phyloP scores from a whole-genome alignment of 2,888 invertebrate species.

The Itoplectis maculator region DNA sequence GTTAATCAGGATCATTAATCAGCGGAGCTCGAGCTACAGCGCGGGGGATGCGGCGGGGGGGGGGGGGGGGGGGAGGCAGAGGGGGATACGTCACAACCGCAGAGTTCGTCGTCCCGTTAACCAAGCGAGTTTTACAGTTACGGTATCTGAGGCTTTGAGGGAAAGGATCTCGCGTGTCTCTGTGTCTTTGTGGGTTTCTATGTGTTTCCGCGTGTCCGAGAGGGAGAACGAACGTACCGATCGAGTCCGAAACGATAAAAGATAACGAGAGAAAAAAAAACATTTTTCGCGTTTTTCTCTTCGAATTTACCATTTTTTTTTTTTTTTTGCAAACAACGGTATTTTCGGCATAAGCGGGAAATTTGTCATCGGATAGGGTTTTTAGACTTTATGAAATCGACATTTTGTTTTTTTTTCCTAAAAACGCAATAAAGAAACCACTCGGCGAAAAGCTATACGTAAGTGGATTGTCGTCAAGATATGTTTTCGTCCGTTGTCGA shows the following conservation, averaged over 20 bases:
- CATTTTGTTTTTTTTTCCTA: no score
- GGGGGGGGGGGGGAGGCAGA: background rate
- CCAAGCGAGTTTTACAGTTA: constrained; percentile 59
- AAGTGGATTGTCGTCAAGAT: background rate
- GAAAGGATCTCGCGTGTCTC: constrained; percentile 14
- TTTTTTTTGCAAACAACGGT: no score
- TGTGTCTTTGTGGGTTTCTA: background rate
- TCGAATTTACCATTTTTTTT: no score
- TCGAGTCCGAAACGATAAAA: background rate
- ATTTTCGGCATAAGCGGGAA: no score
- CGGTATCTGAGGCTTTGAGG: constrained; percentile 32
- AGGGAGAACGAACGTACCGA: constrained; percentile 5
- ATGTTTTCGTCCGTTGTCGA: background rate
- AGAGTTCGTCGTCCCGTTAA: constrained; percentile 63
- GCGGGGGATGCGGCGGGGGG: no score
- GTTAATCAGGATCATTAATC: constrained; percentile 60
- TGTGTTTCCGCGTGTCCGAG: background rate
- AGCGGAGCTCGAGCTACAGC: constrained; percentile 29
- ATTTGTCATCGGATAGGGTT: no score
- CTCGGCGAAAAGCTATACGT: background rate
- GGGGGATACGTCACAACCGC: constrained; percentile 40
- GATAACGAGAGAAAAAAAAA: background rate
- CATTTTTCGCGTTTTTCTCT: no score
- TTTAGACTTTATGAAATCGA: no score
- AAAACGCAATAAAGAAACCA: no score